A percentile compares a stretch with the other conserved stretches of the same genome.
Conservation (phyloP, 2,888 invertebrate species). For the Griposia aprilina region DNA sequence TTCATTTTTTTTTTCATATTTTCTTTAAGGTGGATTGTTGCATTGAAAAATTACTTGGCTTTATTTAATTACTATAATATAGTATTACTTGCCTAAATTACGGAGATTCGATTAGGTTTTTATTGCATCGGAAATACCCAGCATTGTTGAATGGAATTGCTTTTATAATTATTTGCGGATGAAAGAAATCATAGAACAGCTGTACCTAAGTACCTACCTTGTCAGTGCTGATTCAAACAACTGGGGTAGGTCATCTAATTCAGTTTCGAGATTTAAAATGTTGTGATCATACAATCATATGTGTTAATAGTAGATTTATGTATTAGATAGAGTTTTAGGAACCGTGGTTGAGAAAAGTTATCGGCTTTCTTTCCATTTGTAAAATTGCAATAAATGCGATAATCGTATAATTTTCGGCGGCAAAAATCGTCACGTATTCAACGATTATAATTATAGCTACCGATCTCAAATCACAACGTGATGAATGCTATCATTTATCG, state of each 20-base stretch:
- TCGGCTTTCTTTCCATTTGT: not conserved
- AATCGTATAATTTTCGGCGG: not conserved
- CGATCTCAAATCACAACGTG: constrained; percentile 15
- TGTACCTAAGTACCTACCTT: not conserved
- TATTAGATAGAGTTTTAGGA: not conserved
- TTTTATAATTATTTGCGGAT: constrained; percentile 13
- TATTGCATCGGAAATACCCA: constrained; percentile 11
- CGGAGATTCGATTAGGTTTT: constrained; percentile 19
- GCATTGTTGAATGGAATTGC: constrained; percentile 31
- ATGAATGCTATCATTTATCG: constrained; percentile 6
- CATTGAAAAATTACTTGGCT: constrained; percentile 28
- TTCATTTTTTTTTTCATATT: constrained; percentile 21
- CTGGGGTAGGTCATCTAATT: not conserved
- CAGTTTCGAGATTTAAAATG: not conserved
- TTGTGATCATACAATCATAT: not conserved
- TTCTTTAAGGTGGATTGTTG: constrained; percentile 20
- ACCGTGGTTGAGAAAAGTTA: not conserved
- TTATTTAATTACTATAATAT: constrained; percentile 39
- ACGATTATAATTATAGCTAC: not conserved
- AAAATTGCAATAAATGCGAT: not conserved
- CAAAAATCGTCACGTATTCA: constrained; percentile 18
- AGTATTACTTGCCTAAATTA: constrained; percentile 17
- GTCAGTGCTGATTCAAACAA: not conserved
- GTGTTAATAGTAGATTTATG: not conserved
- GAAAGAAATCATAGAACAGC: constrained; percentile 3